A percentile compares a stretch with the other conserved stretches of the same genome.
phyloP scores from a whole-genome alignment of 2,888 invertebrate species.

The Ennomos fuscantarius region DNA sequence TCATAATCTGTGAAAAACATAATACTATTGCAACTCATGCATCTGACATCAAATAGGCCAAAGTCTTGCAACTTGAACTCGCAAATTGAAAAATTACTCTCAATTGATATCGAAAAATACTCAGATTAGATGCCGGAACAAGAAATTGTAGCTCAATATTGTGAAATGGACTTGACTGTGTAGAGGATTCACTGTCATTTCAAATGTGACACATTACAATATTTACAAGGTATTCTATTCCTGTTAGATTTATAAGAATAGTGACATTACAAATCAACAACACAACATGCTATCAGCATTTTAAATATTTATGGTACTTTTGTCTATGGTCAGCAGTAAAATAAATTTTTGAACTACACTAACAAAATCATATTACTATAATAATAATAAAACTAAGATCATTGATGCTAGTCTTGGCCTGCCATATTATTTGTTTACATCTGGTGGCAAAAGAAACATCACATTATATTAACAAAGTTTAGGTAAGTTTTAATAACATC shows the following conservation, averaged over 20 bases:
- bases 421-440: constrained; percentile 30
- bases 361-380: constrained; percentile 1
- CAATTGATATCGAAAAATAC: constrained; percentile 11
- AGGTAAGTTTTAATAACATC: constrained; percentile 1
- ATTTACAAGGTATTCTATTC: no score
- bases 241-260: no score
- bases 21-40: background rate
- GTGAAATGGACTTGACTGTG: constrained; percentile 12
- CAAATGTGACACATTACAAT: background rate
- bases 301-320: constrained; percentile 1
- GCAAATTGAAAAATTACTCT: constrained; percentile 9
- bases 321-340: no score
- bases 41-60: no score
- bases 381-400: constrained; percentile 7
- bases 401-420: constrained; percentile 26
- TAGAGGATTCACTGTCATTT: background rate
- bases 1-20: no score
- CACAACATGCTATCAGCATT: background rate
- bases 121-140: constrained; percentile 1
- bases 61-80: background rate
- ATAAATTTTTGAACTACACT: background rate
- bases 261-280: background rate
- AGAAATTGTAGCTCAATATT: constrained; percentile 1
- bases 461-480: constrained; percentile 7
- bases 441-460: constrained; percentile 32